Evolutionary conservation across 2,797 vertebrate genomes (phyloP), one percentile per base, ranked within the genome.

Genomic region (Columba guinea): DNA sequence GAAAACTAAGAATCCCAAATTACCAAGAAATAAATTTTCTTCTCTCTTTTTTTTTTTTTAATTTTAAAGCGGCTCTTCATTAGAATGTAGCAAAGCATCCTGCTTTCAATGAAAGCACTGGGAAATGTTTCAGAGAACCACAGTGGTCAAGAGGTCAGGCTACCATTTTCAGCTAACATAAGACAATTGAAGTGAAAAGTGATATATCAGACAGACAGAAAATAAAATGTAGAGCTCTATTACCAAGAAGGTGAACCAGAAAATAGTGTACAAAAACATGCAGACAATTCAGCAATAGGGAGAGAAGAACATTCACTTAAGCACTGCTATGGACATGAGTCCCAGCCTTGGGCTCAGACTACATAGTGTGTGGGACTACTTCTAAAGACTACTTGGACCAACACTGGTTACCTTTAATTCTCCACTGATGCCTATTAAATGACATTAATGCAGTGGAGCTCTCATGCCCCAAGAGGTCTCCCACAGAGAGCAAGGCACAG

Each of bases 91-190:
- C 67, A 77, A 64, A 94, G 39, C 70, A 78, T 69, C 86, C 55
- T 92, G 39, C 27, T 87, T 73, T 96, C 13, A 6, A 80, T 84
- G 84, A 95, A 82, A 89, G 87, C 35, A 90, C 80, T 65, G 76
- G 68, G 84, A 80, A 92, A 90, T 82, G 52, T 51, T 96, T 96
- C 65, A 82, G 62, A 84, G 84, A 95, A 96, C 56, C 58, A 77
- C 74, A 92, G 86, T 68, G 56, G 88, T 67, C 81, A 65, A 93
- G 62, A 63, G 74, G 58, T 82, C 93, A 94, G 81, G 91, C 81
- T 96, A 94, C 82, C 69, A 19, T 46, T 74, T 96, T 94, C 79
- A 93, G 83, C 69, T 70, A 92, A 84, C 63, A 30, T 18, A 71
- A 81, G 83, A 59, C 46, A 84, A 93, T 6, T 84, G 59, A 94